Evolutionary conservation across 2,797 vertebrate species (phyloP).

Genomic region (Sebastes hubbsi): DNA sequence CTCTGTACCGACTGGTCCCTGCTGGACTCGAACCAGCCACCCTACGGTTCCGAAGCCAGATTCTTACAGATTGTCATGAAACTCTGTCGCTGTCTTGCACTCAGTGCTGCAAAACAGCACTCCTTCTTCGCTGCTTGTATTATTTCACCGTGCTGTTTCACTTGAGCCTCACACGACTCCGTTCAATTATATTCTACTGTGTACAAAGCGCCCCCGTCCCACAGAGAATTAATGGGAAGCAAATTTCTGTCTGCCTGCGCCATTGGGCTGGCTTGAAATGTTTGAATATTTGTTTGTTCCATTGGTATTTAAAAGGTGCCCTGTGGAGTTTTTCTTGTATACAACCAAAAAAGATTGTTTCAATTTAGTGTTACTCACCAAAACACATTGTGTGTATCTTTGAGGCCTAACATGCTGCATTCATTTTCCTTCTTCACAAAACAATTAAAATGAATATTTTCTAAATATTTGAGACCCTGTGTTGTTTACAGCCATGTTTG

Average conservation of each 20-base stretch:
- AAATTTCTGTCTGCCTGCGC: not conserved
- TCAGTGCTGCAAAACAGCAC: not conserved
- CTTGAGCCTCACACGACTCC: no score
- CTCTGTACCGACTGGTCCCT: not conserved
- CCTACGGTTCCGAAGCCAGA: not conserved
- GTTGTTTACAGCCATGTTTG: not conserved
- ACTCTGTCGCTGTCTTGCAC: not conserved
- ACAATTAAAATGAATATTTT: not conserved
- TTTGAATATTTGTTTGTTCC: not conserved
- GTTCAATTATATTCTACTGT: not conserved
- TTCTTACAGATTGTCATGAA: not conserved
- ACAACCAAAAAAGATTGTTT: not conserved
- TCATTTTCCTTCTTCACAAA: not conserved
- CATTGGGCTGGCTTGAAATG: not conserved
- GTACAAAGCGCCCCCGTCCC: not conserved
- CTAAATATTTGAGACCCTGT: not conserved
- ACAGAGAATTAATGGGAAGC: not conserved
- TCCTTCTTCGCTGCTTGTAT: not conserved
- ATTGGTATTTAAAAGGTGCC: not conserved
- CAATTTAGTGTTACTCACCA: not conserved
- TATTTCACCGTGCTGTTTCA: not conserved
- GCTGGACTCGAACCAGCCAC: not conserved
- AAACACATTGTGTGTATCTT: not conserved
- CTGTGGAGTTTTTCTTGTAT: not conserved
- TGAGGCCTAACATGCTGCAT: not conserved